Base-by-base conservation (phyloP, 2,113 vertebrate genomes). In the Okapia johnstoni region DNA sequence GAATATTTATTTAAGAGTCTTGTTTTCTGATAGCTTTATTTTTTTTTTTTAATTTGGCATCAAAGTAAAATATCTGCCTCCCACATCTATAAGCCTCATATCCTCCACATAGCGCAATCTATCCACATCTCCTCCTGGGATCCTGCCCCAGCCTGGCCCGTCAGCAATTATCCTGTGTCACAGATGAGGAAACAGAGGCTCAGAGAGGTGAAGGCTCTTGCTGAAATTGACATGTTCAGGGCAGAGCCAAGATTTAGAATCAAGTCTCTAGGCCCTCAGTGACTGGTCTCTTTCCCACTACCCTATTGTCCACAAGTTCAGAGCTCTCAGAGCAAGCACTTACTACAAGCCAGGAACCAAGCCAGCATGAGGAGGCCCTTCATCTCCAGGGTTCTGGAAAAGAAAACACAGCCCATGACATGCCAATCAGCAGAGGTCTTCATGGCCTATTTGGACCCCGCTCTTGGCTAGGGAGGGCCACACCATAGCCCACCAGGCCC, bases 301-400 rank as follows among this genome's bases (percentile, higher is more conserved):
- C 19, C 40, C 7, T 40, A 0, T 10, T 40, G 26, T 15, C 52
- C 66, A 83, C 25, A 16, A 10, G 12, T 25, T 63, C 54, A 46
- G 43, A 46, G 90, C 55, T 52, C 13, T 13, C 1, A 33, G 55
- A 48, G 14, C 16, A 55, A 95, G 83, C 40, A 97, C 97, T 98
- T 97, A 98, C 98, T 60, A 26, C 13, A 98, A 88, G 86, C 91
- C 96, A 98, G 95, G 90, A 98, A 6, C 95, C 95, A 98, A 57
- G 73, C 88, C 96, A 98, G 66, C 1, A 3, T 30, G 60, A 98
- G 55, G 52, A 97, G 46, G 55, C 36, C 40, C 70, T 96, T 98
- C 98, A 98, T 98, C 88, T 96, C 85, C 46, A 54, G 70, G 40
- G 7, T 93, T 79, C 97, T 97, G 93, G 81, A 95, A 98, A 73